These are phyloP conservation scores for Syrrhaptes paradoxus DNA, from an alignment of 2,113 vertebrate genomes.

Conservation along the genomic window DNA sequence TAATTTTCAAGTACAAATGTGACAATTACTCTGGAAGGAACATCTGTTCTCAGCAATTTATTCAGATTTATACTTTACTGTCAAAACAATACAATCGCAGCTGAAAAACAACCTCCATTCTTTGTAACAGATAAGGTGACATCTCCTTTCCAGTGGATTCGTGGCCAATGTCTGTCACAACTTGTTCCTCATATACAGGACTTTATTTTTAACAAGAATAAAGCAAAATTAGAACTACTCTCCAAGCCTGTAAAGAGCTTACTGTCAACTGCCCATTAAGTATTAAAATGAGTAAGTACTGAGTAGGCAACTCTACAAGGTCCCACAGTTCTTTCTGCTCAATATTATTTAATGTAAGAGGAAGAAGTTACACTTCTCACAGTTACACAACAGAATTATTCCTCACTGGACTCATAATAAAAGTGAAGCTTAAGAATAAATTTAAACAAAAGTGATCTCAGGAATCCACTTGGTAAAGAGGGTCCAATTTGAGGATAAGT, in stretches of 20 bases:
- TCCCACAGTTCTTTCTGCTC: not conserved
- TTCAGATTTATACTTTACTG: not conserved
- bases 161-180: not conserved
- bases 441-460: not conserved
- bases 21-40: not conserved
- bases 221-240: not conserved
- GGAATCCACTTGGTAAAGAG: not conserved
- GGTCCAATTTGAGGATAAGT: not conserved
- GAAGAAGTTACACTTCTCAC: not conserved
- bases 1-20: not conserved
- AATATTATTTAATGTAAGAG: not conserved
- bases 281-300: not conserved
- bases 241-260: not conserved
- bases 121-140: not conserved
- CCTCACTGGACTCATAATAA: not conserved
- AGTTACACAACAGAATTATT: not conserved
- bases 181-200: not conserved
- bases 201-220: not conserved
- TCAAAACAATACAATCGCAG: not conserved
- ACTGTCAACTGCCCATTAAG: not conserved
- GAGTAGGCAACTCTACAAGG: not conserved
- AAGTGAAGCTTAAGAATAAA: not conserved
- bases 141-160: not conserved
- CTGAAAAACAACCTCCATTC: not conserved
- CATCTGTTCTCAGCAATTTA: conserved; percentile 7